These are phyloP conservation scores for Phaethornis superciliosus DNA, from an alignment of 2,113 vertebrate genomes.

Conservation along the genomic window DNA sequence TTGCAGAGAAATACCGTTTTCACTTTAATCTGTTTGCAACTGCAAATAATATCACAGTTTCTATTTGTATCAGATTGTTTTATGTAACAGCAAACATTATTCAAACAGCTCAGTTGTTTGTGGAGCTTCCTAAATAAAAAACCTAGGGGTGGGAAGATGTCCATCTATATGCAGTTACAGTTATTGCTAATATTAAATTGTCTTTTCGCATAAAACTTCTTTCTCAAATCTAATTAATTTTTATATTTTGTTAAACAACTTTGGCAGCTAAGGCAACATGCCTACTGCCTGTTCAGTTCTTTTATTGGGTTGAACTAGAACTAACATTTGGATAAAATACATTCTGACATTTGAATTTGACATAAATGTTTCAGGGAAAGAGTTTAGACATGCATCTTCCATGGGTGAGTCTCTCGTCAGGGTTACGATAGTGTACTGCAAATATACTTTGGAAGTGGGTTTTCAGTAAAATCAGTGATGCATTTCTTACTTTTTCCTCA, in stretches of 20 bases:
- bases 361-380: slow-evolving; percentile 57
- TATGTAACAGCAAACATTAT: not conserved
- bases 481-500: slow-evolving; percentile 20
- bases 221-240: slow-evolving; percentile 44
- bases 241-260: slow-evolving; percentile 20
- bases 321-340: slow-evolving; percentile 54
- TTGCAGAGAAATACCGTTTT: not conserved
- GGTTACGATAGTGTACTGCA: not conserved
- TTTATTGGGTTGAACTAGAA: slow-evolving; percentile 53
- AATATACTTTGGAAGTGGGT: slow-evolving; percentile 45
- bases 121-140: slow-evolving; percentile 55
- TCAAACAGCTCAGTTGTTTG: not conserved
- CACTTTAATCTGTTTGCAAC: slow-evolving; percentile 9
- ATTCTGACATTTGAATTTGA: slow-evolving; percentile 74
- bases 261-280: slow-evolving; percentile 32
- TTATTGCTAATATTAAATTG: slow-evolving; percentile 56
- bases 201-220: slow-evolving; percentile 47
- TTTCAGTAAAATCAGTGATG: slow-evolving; percentile 12
- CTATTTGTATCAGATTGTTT: slow-evolving; percentile 20
- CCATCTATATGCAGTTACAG: slow-evolving; percentile 31
- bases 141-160: not conserved
- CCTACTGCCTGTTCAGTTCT: slow-evolving; percentile 56
- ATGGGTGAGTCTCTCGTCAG: slow-evolving; percentile 24
- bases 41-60: slow-evolving; percentile 9
- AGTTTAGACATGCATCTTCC: slow-evolving; percentile 33